Evolutionary conservation across 2,888 invertebrate species (phyloP).

Genomic region (Eristalis pertinax): DNA sequence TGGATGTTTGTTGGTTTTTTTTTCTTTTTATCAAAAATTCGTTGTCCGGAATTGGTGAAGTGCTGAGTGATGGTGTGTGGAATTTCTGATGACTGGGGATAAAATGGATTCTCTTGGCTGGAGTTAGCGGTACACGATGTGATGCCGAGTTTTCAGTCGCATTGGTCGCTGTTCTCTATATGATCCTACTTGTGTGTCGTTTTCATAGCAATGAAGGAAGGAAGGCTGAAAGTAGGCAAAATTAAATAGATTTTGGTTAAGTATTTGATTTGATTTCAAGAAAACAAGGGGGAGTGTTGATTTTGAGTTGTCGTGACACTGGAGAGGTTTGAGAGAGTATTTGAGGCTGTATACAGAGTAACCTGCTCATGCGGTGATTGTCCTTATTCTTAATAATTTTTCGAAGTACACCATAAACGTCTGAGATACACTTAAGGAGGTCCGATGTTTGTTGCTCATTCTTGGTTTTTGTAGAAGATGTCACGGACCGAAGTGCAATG

Average conservation of each 20-base stretch:
- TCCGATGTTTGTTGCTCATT: too few relatives aligned
- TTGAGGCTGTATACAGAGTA: too few relatives aligned
- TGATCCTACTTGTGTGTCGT: slow-evolving; percentile 42
- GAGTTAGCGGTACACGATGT: neutral
- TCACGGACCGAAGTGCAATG: too few relatives aligned
- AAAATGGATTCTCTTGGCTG: slow-evolving; percentile 26
- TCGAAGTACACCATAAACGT: too few relatives aligned
- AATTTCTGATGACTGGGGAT: neutral
- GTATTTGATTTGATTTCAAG: neutral
- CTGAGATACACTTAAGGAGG: too few relatives aligned
- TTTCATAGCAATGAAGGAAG: slow-evolving; percentile 53
- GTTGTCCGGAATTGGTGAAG: neutral
- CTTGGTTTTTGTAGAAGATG: too few relatives aligned
- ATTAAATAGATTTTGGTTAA: neutral
- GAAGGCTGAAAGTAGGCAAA: slow-evolving; percentile 47
- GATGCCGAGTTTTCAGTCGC: neutral
- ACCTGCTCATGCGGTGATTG: too few relatives aligned
- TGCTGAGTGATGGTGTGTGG: neutral
- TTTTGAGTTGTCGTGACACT: too few relatives aligned
- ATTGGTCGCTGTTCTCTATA: slow-evolving; percentile 40
- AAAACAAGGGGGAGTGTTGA: too few relatives aligned
- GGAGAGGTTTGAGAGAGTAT: too few relatives aligned
- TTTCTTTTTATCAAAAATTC: neutral
- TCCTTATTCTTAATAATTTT: too few relatives aligned
- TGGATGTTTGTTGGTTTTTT: neutral